A percentile compares a stretch with the other conserved stretches of the same genome.
phyloP scores from a whole-genome alignment of 1,140 invertebrate genomes.

The Paraescarpia echinospica region DNA sequence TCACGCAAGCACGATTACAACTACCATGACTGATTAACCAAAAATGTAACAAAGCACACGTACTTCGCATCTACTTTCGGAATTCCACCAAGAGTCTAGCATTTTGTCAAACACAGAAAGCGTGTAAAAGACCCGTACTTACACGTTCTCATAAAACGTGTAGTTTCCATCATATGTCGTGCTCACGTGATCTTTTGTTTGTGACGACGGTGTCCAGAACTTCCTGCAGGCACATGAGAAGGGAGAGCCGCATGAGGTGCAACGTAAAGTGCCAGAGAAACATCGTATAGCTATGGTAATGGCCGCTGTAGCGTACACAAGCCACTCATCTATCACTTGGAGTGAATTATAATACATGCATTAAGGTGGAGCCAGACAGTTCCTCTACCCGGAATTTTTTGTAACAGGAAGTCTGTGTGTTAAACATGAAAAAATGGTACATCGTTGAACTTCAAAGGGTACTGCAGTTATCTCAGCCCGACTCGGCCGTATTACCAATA shows the following conservation, averaged over 20 bases:
- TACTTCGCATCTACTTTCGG: not conserved
- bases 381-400: too few species aligned
- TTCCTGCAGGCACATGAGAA: not conserved
- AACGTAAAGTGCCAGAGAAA: not conserved
- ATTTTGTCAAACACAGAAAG: not conserved
- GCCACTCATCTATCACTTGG: not conserved
- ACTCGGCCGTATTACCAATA: too few species aligned
- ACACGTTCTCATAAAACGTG: conserved; percentile 13
- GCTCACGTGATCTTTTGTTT: conserved; percentile 1
- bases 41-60: not conserved
- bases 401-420: too few species aligned
- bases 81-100: too few species aligned
- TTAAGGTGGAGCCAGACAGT: too few species aligned
- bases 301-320: not conserved
- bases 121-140: not conserved
- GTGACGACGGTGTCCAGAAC: not conserved
- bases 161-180: conserved; percentile 13
- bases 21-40: not conserved
- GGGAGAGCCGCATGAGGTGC: not conserved
- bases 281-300: not conserved
- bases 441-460: too few species aligned
- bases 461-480: too few species aligned
- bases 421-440: too few species aligned
- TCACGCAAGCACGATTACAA: not conserved
- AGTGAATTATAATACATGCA: too few species aligned